phyloP scores from a whole-genome alignment of 2,797 vertebrate genomes.

The Lophotriccus pileatus region DNA sequence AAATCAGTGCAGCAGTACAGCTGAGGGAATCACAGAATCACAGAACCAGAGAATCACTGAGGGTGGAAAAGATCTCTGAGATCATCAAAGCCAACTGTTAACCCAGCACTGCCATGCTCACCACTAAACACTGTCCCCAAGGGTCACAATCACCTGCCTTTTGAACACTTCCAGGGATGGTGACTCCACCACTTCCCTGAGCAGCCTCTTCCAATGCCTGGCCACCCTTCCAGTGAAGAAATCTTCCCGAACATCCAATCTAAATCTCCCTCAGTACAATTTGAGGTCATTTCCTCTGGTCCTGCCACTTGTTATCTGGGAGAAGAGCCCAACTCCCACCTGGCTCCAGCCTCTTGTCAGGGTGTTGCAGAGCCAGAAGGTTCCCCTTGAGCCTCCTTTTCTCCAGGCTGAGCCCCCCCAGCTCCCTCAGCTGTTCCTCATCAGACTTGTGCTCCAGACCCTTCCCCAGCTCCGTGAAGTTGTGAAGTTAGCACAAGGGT shows the following conservation, averaged over 20 bases:
- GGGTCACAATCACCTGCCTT: not conserved
- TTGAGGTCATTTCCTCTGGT: rapidly evolving
- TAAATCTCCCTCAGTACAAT: not conserved
- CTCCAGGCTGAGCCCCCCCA: not conserved
- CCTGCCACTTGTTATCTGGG: not conserved
- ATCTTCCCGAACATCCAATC: not conserved
- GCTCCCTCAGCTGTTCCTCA: not conserved
- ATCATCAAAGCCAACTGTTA: rapidly evolving
- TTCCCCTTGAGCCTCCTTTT: not conserved
- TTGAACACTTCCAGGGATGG: not conserved
- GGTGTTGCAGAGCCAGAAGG: rapidly evolving
- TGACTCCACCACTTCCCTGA: not conserved
- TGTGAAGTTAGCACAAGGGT: no score
- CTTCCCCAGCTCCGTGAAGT: not conserved
- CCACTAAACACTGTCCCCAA: not conserved
- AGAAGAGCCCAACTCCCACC: rapidly evolving
- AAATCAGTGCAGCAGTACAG: not conserved
- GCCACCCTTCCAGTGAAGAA: not conserved
- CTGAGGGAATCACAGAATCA: not conserved
- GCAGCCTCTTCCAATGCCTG: not conserved
- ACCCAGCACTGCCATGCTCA: rapidly evolving
- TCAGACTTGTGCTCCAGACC: not conserved
- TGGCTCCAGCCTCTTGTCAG: not conserved
- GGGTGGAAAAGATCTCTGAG: rapidly evolving
- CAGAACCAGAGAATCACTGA: not conserved